These are phyloP conservation scores for Eudyptes chrysolophus DNA, from an alignment of 2,113 vertebrate genomes.

Conservation along the genomic window DNA sequence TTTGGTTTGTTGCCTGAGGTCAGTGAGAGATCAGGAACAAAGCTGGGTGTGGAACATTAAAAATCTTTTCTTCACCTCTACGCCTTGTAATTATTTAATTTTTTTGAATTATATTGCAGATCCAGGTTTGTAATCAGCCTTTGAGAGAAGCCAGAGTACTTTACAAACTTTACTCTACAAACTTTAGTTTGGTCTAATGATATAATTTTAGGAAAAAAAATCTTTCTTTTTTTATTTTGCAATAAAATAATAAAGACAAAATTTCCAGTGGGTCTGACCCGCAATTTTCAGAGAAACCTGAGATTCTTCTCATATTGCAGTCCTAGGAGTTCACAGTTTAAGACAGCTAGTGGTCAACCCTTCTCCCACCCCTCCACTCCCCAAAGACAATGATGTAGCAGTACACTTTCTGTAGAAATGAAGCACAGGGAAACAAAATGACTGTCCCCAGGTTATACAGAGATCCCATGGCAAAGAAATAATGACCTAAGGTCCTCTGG, in stretches of 20 bases:
- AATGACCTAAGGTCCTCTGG: background rate
- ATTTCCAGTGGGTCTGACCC: background rate
- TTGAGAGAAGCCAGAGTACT: conserved; percentile 22
- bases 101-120: conserved; percentile 40
- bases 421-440: background rate
- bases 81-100: conserved; percentile 55
- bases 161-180: background rate
- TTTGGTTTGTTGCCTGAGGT: conserved; percentile 46
- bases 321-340: background rate
- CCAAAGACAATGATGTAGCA: background rate
- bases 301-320: background rate
- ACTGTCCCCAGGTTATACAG: background rate
- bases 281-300: background rate
- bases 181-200: background rate
- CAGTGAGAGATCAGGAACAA: background rate
- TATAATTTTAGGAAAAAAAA: background rate
- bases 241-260: background rate
- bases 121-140: conserved; percentile 25
- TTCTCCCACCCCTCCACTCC: background rate
- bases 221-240: background rate
- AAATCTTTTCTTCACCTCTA: conserved; percentile 30
- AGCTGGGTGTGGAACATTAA: conserved; percentile 37
- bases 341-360: background rate
- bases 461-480: background rate
- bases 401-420: background rate